Evolutionary conservation across 92 coral and sea anemone species (phyloP), one percentile per base, ranked within the genome.

Genomic region (Phymanthus crucifer): DNA sequence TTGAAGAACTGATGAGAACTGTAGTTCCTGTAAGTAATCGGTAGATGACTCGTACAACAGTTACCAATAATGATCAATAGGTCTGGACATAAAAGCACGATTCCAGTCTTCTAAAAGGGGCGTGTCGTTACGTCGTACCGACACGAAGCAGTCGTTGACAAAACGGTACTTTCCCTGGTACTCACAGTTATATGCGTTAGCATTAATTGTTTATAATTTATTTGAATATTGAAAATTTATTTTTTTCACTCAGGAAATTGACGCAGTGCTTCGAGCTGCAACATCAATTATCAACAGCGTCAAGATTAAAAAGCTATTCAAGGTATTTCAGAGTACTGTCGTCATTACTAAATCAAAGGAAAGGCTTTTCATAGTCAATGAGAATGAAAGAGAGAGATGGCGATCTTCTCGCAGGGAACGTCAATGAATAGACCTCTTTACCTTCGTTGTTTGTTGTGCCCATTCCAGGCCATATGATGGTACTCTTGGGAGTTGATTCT

Each of bases 1-100:
- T 93, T 90, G 97, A 93, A 70, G 97, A 93, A 50, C 89, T 93
- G 12, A 93, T 91, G 91, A 85, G 94, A 64, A 87, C 97, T 16
- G 94, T 92, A 13, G 72, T 92, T 10, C 97, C 97, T 83, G 97
- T 92, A 73, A 54, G 97, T 83, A 17, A 9, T 18, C 14, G 16
- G 19, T 34, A 34, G 19, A 14, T 21, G 4, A 4, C 5, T 23
- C 19, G 31, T 10, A 31, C 31, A 66, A 66, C 3, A 61, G 33
- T 19, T 61, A 57, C 43, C 43, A 6, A 37, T 37, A 1, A 0
- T 12, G 11, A 43, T 1, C 13, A 43, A 43, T 43, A 43, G 12
- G 40, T 37, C 40, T 3, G 8, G 40, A 1, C 45, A 2, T 7
- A 43, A 43, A 43, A 43, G 47, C 47, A 3, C 40, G 3, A 7